These are phyloP conservation scores for Nemotelus pantherinus DNA, from an alignment of 2,888 invertebrate species.

Conservation along the genomic window DNA sequence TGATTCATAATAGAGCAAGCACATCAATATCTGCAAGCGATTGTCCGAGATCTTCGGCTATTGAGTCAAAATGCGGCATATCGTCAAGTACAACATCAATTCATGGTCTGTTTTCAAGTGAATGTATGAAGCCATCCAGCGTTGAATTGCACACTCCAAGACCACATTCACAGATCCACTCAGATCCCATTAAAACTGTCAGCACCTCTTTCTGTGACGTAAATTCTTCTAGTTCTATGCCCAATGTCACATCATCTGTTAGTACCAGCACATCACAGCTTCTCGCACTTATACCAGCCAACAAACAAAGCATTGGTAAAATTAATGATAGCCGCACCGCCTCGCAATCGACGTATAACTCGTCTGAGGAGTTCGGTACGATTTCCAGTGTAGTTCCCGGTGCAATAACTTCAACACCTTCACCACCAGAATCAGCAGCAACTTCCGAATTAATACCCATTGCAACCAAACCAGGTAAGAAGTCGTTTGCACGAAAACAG, in stretches of 20 bases:
- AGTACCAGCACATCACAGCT: slow-evolving; percentile 59
- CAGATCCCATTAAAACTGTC: slow-evolving; percentile 64
- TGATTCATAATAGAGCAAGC: slow-evolving; percentile 50
- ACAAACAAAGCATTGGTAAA: slow-evolving; percentile 53
- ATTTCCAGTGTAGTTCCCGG: slow-evolving; percentile 67
- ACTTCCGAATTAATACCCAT: slow-evolving; percentile 22
- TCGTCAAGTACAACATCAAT: slow-evolving; percentile 65
- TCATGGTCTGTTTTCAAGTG: slow-evolving; percentile 64
- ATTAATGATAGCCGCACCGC: slow-evolving; percentile 46
- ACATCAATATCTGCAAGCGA: slow-evolving; percentile 61
- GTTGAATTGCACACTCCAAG: slow-evolving; percentile 61
- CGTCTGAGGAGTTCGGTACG: slow-evolving; percentile 72
- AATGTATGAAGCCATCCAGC: slow-evolving; percentile 64
- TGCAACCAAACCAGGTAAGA: slow-evolving; percentile 55
- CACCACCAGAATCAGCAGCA: slow-evolving; percentile 29
- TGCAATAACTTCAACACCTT: slow-evolving; percentile 21
- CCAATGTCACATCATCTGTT: slow-evolving; percentile 56
- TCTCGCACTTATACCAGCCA: slow-evolving; percentile 58
- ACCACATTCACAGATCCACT: slow-evolving; percentile 50
- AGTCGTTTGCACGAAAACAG: slow-evolving; percentile 39
- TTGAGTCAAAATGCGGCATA: slow-evolving; percentile 58
- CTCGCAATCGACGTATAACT: slow-evolving; percentile 70
- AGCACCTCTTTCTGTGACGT: slow-evolving; percentile 65
- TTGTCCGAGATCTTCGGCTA: slow-evolving; percentile 62
- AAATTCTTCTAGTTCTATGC: slow-evolving; percentile 58